Conservation (phyloP, 2,888 invertebrate genomes). For the Ametastegia equiseti region DNA sequence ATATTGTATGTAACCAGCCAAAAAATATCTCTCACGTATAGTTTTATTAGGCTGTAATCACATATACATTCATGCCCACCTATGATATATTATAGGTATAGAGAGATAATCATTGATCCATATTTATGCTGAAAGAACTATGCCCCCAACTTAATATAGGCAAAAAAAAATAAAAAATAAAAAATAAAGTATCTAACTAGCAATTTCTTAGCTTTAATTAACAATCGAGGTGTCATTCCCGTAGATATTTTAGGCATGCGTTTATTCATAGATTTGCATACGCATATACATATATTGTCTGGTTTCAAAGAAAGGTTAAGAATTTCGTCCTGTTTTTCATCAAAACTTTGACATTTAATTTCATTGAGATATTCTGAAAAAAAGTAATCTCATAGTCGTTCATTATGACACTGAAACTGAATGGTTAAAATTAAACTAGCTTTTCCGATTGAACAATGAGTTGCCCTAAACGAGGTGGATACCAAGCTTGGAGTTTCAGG, state of each 20-base stretch:
- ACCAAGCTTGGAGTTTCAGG: too few relatives aligned
- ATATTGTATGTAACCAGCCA: not conserved
- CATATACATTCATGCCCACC: not conserved
- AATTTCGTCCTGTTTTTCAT: too few relatives aligned
- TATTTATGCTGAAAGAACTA: not conserved
- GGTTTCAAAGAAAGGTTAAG: not conserved
- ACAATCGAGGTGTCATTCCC: constrained; percentile 1
- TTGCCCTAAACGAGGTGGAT: too few relatives aligned
- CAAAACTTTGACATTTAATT: too few relatives aligned
- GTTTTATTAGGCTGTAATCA: not conserved
- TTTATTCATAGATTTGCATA: not conserved
- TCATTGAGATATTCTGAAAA: too few relatives aligned
- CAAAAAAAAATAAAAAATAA: not conserved
- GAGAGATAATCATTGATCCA: not conserved
- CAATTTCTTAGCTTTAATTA: not conserved
- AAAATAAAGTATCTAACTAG: not conserved
- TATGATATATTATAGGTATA: not conserved
- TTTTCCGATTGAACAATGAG: too few relatives aligned
- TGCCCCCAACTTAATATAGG: not conserved
- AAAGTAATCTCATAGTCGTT: too few relatives aligned
- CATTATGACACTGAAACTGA: too few relatives aligned
- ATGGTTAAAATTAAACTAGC: too few relatives aligned
- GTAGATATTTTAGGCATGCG: not conserved
- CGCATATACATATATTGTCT: not conserved
- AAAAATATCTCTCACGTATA: not conserved